Percentiles rank a stretch among this genome's conserved stretches.
Evolutionary conservation across 2,113 vertebrate species (phyloP).

Genomic region (Phalacrocorax pelagicus): DNA sequence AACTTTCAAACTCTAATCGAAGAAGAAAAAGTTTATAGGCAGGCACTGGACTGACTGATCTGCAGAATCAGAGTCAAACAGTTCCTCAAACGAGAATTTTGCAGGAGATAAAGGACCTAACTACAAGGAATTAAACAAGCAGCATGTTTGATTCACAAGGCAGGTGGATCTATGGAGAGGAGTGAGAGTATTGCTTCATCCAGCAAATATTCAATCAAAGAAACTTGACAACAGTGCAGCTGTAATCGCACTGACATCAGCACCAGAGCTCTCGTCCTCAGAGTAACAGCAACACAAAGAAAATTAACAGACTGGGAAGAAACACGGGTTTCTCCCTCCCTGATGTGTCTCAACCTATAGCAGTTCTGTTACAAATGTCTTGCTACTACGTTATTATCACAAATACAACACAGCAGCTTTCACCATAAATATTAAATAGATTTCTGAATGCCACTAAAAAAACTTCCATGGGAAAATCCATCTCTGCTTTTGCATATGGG

Average conservation of each 20-base stretch:
- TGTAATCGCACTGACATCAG: constrained; percentile 21
- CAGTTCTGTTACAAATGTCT: not conserved
- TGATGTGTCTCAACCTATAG: not conserved
- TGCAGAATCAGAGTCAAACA: not conserved
- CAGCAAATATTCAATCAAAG: constrained; percentile 3
- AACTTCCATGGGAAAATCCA: not conserved
- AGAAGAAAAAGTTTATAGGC: not conserved
- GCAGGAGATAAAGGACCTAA: not conserved
- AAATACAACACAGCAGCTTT: not conserved
- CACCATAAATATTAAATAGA: not conserved
- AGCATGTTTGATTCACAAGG: not conserved
- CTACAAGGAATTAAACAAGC: not conserved
- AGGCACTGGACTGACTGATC: not conserved
- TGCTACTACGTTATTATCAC: not conserved
- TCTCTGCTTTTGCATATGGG: not conserved
- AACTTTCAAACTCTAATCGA: not conserved
- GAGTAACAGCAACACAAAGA: not conserved
- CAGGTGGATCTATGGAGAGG: not conserved
- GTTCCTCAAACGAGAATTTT: not conserved
- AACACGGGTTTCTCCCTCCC: not conserved
- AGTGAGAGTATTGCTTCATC: not conserved
- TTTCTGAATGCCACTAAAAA: not conserved
- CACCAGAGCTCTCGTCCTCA: not conserved
- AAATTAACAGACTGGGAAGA: not conserved
- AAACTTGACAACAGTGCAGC: not conserved